Base-by-base conservation (phyloP, 2,113 vertebrate species). In the Gambusia holbrooki region DNA sequence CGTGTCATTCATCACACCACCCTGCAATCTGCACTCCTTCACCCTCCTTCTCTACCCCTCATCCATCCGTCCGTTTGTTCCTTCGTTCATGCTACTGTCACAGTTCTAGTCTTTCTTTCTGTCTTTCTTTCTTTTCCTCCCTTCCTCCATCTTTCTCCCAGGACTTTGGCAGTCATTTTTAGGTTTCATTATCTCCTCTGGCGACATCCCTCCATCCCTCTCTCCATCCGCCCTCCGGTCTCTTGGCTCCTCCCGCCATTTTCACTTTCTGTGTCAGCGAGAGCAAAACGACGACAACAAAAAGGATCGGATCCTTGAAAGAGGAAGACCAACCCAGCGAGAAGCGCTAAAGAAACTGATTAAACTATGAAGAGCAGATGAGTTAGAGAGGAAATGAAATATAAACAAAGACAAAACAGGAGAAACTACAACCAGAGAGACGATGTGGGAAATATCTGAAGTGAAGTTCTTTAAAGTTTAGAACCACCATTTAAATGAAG, bases 1-100 rank as follows among this genome's bases (percentile, higher is more conserved):
- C 85, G 77, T 87, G 92, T 92, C 92, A 93, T 93, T 91, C 90
- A 93, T 93, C 92, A 93, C 92, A 90, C 90, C 90, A 91, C 79
- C 88, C 76, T 83, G 85, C 84, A 81, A 88, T 71, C 88, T 90
- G 83, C 84, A 86, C 91, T 87, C 84, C 35, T 85, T 91, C 89
- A 67, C 73, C 76, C 79, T 71, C 83, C 88, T 48, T 82, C 84
- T 85, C 82, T 61, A 22, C 35, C 29, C 33, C 8, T 79, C 42
- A 12, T 65, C 51, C 69, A 8, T 77, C 73, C 66, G 7, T 67
- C 35, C 3, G 0, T 74, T 70, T 11, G 51, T 73, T 73, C n/a
- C 13, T n/a, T 54, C 64, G 30, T 65, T 75, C 60, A 45, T 37
- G 28, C 69, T 51, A 10, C 35, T 67, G 51, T 33, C 25, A 33